These are phyloP conservation scores for Melitaea athalia DNA, from an alignment of 2,888 invertebrate species.

Conservation along the genomic window DNA sequence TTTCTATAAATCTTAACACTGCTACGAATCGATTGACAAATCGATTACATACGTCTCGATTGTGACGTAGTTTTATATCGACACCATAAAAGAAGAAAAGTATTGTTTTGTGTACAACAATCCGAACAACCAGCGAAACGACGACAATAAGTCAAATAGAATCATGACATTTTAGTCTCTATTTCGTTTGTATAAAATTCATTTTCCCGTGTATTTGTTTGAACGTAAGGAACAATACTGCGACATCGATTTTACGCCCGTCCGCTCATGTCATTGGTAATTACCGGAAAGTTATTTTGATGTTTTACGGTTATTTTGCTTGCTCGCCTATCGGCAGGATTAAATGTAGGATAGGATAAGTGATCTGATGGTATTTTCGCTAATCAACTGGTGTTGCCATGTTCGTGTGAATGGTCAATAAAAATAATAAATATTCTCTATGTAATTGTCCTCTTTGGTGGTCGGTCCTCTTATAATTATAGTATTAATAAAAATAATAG, in stretches of 20 bases:
- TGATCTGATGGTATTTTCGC: conserved; percentile 25
- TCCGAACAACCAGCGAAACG: conserved; percentile 2
- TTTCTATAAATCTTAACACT: conserved; percentile 18
- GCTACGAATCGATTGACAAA: conserved; percentile 40
- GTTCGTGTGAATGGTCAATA: conserved; percentile 31
- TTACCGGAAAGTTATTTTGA: conserved; percentile 43
- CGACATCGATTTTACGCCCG: conserved; percentile 43
- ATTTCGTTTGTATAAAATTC: not conserved
- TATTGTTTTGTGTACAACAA: conserved; percentile 34
- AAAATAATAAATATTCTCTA: not conserved
- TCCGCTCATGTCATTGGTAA: conserved; percentile 45
- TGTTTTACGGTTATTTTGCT: conserved; percentile 40
- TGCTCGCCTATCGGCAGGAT: conserved; percentile 36
- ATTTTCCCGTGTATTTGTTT: conserved; percentile 21
- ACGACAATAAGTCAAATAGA: not conserved
- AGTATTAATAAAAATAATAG: not conserved
- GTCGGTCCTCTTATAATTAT: not conserved
- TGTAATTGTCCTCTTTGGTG: not conserved
- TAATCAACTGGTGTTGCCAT: conserved; percentile 22
- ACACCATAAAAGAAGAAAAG: conserved; percentile 36
- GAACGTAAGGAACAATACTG: conserved; percentile 6
- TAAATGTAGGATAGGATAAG: conserved; percentile 30
- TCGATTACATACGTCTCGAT: conserved; percentile 40
- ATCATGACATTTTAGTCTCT: not conserved
- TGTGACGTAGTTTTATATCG: conserved; percentile 41